Conservation (phyloP, 2,113 vertebrate genomes). For the Sciurus niger region DNA sequence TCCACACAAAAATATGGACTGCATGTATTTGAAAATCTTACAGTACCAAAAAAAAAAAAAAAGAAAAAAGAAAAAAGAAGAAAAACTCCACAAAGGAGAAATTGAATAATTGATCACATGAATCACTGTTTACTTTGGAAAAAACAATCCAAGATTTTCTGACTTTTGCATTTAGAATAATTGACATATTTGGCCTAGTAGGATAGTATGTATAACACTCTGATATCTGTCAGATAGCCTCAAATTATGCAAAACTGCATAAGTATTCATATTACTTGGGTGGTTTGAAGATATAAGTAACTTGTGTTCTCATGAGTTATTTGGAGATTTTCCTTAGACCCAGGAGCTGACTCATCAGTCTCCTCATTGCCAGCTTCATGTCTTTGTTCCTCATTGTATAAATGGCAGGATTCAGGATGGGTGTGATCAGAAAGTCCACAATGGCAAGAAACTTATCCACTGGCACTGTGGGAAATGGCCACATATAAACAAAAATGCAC, state of each 20-base stretch:
- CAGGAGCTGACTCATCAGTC: neutral
- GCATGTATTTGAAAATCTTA: neutral
- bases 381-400: constrained; percentile 77
- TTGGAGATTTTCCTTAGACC: neutral
- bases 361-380: constrained; percentile 66
- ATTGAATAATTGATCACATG: neutral
- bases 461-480: constrained; percentile 21
- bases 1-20: neutral
- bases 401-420: constrained; percentile 73
- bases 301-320: neutral
- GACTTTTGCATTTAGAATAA: neutral
- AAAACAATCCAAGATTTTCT: neutral
- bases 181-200: neutral
- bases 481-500: constrained; percentile 65
- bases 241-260: neutral
- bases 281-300: neutral
- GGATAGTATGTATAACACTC: neutral
- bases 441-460: constrained; percentile 76
- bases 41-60: neutral
- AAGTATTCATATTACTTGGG: neutral
- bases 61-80: neutral
- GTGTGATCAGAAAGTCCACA: constrained; percentile 73
- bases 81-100: neutral
- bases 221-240: neutral
- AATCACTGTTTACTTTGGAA: neutral